Evolutionary conservation across 2,113 vertebrate species (phyloP), one percentile per base, ranked within the genome.

Genomic region (Scopus umbretta): DNA sequence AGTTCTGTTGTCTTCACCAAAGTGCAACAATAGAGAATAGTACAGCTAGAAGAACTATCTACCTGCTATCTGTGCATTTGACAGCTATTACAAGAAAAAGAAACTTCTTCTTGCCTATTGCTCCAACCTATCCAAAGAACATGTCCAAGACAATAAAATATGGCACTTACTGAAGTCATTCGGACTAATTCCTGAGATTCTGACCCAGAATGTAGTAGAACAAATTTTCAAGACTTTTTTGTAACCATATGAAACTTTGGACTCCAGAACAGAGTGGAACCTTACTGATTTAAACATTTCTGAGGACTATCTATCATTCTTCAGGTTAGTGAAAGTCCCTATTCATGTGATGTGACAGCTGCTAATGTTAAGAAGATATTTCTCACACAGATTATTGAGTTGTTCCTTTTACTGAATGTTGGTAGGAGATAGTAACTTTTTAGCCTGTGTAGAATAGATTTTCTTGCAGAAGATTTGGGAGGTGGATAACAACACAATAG

Each of bases 311-410:
- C 7, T 58, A 13, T 17, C 11, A 29, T 52, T 85, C 9, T 68
- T 65, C 53, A 73, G 30, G 6, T 42, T 53, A 80, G 13, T 38
- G 34, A 53, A 86, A 18, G 10, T 79, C 25, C 16, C 20, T 34
- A 8, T 30, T 7, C 4, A 4, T 53, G 12, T 36, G 16, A 66
- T 49, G 7, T 0, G 0, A 16, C 27, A 6, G 10, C 40, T 74
- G 5, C 21, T 76, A 30, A 42, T 6, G 8, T 50, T 40, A 58
- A 58, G 16, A 87, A 85, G 23, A 11, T 53, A 21, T n/a, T 91
- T 92, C n/a, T 80, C 5, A 34, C 25, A 9, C 0, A 25, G 16
- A n/a, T 72, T 27, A 53, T 21, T 59, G 18, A 82, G 3, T 72
- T 84, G 11, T 16, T 89, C 11, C 17, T 40, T 6, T 62, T 36